These are phyloP conservation scores for Actinemys pallida DNA, from an alignment of 2,113 vertebrate genomes.

Conservation along the genomic window DNA sequence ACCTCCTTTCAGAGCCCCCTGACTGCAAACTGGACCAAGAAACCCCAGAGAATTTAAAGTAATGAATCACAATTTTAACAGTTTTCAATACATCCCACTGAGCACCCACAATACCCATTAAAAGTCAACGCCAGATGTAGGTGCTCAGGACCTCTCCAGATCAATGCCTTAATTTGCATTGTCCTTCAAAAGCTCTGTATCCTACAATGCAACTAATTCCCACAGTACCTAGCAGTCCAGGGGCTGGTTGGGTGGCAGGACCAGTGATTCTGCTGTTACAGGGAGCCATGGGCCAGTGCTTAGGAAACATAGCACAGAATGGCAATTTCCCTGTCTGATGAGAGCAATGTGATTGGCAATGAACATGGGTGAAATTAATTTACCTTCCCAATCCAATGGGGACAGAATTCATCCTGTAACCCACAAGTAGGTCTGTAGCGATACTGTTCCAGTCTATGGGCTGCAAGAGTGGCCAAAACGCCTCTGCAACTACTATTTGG, in stretches of 20 bases:
- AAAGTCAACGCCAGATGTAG: background rate
- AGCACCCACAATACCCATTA: background rate
- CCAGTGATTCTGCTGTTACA: background rate
- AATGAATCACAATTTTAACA: background rate
- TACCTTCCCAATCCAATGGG: no score
- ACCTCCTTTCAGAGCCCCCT: background rate
- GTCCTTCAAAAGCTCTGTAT: background rate
- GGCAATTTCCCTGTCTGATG: background rate
- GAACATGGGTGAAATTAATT: background rate
- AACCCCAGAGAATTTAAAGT: background rate
- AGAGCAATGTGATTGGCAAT: background rate
- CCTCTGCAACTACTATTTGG: background rate
- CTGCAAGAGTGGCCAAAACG: background rate
- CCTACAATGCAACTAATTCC: background rate
- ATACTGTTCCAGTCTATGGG: background rate
- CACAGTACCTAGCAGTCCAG: background rate
- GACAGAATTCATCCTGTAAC: no score
- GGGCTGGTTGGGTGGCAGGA: background rate
- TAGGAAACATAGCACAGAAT: background rate
- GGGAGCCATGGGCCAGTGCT: background rate
- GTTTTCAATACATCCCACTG: background rate
- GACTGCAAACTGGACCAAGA: background rate
- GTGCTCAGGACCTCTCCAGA: background rate
- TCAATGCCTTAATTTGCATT: background rate
- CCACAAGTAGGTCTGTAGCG: accelerated